Evolutionary conservation across 2,888 invertebrate genomes (phyloP).

Genomic region (Drosophila fulvimacula): DNA sequence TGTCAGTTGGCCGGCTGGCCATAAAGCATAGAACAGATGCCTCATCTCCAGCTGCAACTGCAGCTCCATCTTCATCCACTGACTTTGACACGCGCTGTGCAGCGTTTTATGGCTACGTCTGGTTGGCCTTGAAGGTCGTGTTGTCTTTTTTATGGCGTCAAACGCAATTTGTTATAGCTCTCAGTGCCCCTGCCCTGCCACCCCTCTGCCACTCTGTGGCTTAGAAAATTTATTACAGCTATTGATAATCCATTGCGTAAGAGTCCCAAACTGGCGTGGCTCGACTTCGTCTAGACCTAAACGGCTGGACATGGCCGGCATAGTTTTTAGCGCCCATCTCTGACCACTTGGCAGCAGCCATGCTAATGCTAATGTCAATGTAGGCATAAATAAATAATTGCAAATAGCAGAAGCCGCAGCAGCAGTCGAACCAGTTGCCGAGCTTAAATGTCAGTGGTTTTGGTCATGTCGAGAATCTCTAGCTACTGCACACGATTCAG

Average conservation of each 20-base stretch:
- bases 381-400: slow-evolving; percentile 82
- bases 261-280: slow-evolving; percentile 45
- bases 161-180: slow-evolving; percentile 58
- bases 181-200: not conserved
- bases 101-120: slow-evolving; percentile 43
- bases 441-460: slow-evolving; percentile 75
- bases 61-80: slow-evolving; percentile 36
- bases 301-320: slow-evolving; percentile 47
- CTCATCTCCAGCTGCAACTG: slow-evolving; percentile 13
- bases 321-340: slow-evolving; percentile 46
- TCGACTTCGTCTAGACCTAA: slow-evolving; percentile 40
- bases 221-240: slow-evolving; percentile 30
- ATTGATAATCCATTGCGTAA: slow-evolving; percentile 56
- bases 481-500: slow-evolving; percentile 36
- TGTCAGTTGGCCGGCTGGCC: slow-evolving; percentile 56
- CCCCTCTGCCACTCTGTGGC: not conserved
- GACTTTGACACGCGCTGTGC: slow-evolving; percentile 65
- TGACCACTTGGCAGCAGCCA: slow-evolving; percentile 56
- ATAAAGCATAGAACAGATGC: slow-evolving; percentile 49
- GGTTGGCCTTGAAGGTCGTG: slow-evolving; percentile 68
- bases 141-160: slow-evolving; percentile 54
- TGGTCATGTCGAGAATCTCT: slow-evolving; percentile 61
- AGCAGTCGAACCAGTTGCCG: slow-evolving; percentile 65
- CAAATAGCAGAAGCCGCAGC: slow-evolving; percentile 55
- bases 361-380: slow-evolving; percentile 82